phyloP scores from a whole-genome alignment of 2,888 invertebrate species.

The Heliconius cydno region DNA sequence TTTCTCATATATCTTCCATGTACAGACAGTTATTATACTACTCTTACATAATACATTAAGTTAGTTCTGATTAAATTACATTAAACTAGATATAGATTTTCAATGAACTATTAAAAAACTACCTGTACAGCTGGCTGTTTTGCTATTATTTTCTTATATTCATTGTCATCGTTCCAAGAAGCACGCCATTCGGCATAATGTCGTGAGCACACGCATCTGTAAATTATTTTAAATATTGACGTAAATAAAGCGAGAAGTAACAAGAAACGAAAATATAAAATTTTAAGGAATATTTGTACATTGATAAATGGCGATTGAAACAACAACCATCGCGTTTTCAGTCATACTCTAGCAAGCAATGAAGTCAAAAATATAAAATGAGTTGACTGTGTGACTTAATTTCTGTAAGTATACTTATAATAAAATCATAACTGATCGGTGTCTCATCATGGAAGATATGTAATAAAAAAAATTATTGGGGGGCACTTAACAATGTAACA shows the following conservation, averaged over 20 bases:
- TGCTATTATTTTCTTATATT: constrained; percentile 70
- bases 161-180: constrained; percentile 88
- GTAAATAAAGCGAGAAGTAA: constrained; percentile 7
- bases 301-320: not conserved
- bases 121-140: constrained; percentile 79
- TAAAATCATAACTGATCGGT: too few relatives aligned
- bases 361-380: not conserved
- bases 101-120: not conserved
- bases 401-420: too few relatives aligned
- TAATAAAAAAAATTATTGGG: too few relatives aligned
- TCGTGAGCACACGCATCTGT: constrained; percentile 93
- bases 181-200: constrained; percentile 98
- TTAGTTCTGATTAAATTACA: not conserved
- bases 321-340: not conserved
- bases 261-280: not conserved
- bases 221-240: constrained; percentile 11
- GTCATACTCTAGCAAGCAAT: not conserved
- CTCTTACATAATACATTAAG: not conserved
- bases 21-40: too few relatives aligned
- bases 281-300: not conserved
- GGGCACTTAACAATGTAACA: too few relatives aligned
- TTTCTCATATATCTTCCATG: too few relatives aligned
- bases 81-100: not conserved
- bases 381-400: too few relatives aligned
- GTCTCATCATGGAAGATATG: too few relatives aligned